Conservation (phyloP, 2,113 vertebrate species). For the Oryzias melastigma region DNA sequence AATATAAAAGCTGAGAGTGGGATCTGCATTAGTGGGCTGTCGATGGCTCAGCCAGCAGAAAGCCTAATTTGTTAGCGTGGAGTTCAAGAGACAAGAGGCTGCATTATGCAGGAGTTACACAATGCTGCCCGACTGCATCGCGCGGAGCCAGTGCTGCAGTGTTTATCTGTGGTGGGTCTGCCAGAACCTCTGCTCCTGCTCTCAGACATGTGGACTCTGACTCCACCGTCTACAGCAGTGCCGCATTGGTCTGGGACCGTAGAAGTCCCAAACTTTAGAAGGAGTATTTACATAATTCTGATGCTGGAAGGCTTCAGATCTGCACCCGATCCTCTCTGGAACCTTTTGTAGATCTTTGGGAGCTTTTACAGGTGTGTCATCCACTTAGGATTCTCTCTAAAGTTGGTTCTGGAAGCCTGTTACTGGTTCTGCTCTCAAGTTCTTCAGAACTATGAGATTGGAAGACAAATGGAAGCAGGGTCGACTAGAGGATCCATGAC, state of each 20-base stretch:
- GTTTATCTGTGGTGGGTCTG: slow-evolving; percentile 43
- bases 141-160: slow-evolving; percentile 36
- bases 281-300: neutral
- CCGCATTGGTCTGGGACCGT: too few relatives aligned
- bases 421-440: too few relatives aligned
- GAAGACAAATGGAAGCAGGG: too few relatives aligned
- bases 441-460: too few relatives aligned
- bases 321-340: neutral
- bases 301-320: neutral
- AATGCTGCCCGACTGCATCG: slow-evolving; percentile 54
- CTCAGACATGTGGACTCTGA: slow-evolving; percentile 5
- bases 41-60: slow-evolving; percentile 43
- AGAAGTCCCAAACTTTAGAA: neutral
- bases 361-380: slow-evolving; percentile 43
- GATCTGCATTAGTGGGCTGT: slow-evolving; percentile 23
- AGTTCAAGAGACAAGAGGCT: slow-evolving; percentile 53
- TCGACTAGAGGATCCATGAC: too few relatives aligned
- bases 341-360: slow-evolving; percentile 18
- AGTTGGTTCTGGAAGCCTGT: neutral
- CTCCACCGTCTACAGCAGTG: slow-evolving; percentile 1
- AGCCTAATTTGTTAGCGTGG: slow-evolving; percentile 43
- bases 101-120: slow-evolving; percentile 58
- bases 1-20: slow-evolving; percentile 37
- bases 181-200: neutral
- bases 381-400: slow-evolving; percentile 45